These are phyloP conservation scores for Seriola aureovittata DNA, from an alignment of 2,113 vertebrate genomes.

Conservation along the genomic window DNA sequence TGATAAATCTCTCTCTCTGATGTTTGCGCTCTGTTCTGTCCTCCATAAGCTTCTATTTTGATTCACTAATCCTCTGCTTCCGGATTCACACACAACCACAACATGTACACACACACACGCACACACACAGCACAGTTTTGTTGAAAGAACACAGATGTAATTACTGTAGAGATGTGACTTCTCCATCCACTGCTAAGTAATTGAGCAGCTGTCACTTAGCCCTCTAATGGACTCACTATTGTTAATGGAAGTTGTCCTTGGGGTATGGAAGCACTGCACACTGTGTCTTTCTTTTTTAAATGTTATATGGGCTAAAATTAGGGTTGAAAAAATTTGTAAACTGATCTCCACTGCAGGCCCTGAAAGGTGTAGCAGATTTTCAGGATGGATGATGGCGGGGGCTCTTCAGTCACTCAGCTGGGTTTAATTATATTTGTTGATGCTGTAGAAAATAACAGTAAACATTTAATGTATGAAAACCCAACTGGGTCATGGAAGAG, in stretches of 20 bases:
- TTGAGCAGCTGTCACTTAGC: constrained; percentile 68
- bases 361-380: no score
- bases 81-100: constrained; percentile 33
- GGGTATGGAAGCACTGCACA: constrained; percentile 18
- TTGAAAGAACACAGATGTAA: constrained; percentile 48
- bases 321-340: no score
- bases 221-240: constrained; percentile 64
- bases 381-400: no score
- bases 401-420: no score
- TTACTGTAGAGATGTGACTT: constrained; percentile 57
- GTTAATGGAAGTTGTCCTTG: constrained; percentile 61
- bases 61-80: constrained; percentile 68
- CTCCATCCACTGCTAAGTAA: constrained; percentile 50
- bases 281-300: constrained; percentile 11
- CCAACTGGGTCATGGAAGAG: no score
- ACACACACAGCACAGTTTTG: constrained; percentile 25
- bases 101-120: constrained; percentile 17
- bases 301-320: not conserved
- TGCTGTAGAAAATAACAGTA: no score
- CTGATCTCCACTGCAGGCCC: no score
- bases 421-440: no score
- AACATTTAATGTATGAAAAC: no score
- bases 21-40: constrained; percentile 48
- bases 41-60: constrained; percentile 68
- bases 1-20: constrained; percentile 64